These are phyloP conservation scores for Diplodus puntazzo DNA, from an alignment of 2,797 vertebrate genomes.

Conservation along the genomic window DNA sequence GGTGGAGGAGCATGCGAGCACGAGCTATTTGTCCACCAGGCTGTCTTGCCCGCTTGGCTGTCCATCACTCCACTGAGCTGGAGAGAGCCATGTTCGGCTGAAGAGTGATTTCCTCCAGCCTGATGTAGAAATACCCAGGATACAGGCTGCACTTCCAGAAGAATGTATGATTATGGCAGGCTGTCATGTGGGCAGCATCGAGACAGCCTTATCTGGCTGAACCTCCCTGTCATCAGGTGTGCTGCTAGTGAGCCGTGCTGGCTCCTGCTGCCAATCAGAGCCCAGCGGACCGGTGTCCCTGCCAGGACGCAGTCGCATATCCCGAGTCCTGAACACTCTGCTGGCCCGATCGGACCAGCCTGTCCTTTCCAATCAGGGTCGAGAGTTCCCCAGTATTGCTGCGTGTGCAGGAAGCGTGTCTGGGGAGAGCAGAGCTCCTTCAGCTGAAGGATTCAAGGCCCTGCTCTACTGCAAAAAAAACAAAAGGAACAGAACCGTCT, in stretches of 20 bases:
- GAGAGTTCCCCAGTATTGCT: conserved; percentile 72
- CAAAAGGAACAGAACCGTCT: conserved; percentile 45
- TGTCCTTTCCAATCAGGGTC: conserved; percentile 78
- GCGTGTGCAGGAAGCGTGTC: conserved; percentile 73
- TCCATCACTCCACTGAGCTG: conserved; percentile 60
- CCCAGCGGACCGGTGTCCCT: conserved; percentile 60
- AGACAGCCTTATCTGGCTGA: conserved; percentile 67
- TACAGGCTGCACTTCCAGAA: conserved; percentile 45
- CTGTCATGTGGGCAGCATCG: conserved; percentile 55
- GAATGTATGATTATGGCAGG: conserved; percentile 58
- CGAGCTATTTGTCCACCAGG: conserved; percentile 58
- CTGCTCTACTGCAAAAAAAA: conserved; percentile 31
- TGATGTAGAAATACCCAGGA: conserved; percentile 40
- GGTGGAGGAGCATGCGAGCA: conserved; percentile 20
- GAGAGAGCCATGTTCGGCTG: conserved; percentile 40
- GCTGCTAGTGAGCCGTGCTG: conserved; percentile 49
- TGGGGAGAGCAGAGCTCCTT: conserved; percentile 66
- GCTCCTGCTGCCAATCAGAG: conserved; percentile 70
- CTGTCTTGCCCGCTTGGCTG: conserved; percentile 36
- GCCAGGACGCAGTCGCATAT: conserved; percentile 58
- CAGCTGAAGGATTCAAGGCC: conserved; percentile 65
- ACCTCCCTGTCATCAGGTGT: conserved; percentile 69
- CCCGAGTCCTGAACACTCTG: conserved; percentile 58
- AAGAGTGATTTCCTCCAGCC: conserved; percentile 59
- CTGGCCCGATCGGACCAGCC: conserved; percentile 60